Base-by-base conservation (phyloP, 1,140 invertebrate genomes). In the Andrena cerasifolii region DNA sequence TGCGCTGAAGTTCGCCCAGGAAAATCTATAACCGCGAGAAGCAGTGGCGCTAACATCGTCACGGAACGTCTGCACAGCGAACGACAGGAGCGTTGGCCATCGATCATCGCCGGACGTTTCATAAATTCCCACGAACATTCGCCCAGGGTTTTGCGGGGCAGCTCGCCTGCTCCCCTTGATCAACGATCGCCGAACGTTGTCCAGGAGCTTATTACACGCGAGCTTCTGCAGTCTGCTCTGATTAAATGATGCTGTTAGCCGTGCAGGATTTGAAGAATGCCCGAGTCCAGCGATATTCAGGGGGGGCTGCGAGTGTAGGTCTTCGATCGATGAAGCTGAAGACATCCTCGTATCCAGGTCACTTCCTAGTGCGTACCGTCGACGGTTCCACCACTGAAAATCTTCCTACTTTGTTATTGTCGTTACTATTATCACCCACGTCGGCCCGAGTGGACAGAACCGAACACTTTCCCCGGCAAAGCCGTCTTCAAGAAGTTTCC, bases 81-180 rank as follows among this genome's bases (percentile, higher is more conserved):
- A 59, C 31, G 31, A 12, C 36, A 59, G 31, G 31, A 59, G 3
- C 3, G 31, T 36, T 31, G 56, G 7, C 10, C 56, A 59, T 59
- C 56, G 56, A 59, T 59, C 56, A 33, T 59, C 31, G 56, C n/a
- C 10, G 31, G 31, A 36, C 56, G 56, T 36, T 59, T 59, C 31
- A 36, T 59, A 59, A 59, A 36, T 59, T 59, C 18, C 56, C 28
- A 3, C 16, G n/a, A 59, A 36, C 7, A n/a, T 59, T 59, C 24
- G 49, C 5, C 49, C 56, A 40, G n/a, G n/a, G 0, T n/a, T n/a
- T n/a, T n/a, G 21, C 3, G 36, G 8, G 7, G 2, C 3, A n/a
- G 18, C n/a, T 6, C 16, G 31, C 6, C 56, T 33, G 31, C 31
- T 59, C 3, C 56, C 36, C 56, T n/a, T n/a, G 18, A 21, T 59